Base-by-base conservation (phyloP, 2,797 vertebrate species). In the Discoglossus pictus region DNA sequence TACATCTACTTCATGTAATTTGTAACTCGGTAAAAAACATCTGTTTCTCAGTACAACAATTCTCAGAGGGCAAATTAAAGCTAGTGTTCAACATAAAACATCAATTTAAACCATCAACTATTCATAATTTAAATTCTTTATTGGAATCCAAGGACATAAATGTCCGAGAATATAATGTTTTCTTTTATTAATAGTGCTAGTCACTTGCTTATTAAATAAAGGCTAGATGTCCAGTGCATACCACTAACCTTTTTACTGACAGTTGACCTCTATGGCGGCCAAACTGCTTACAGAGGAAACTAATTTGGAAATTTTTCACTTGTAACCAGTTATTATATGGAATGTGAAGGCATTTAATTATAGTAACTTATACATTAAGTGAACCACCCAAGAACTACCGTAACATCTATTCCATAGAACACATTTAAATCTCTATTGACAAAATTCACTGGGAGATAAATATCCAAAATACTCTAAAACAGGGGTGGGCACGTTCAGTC, bases 21-120 rank as follows among this genome's bases (percentile, higher is more conserved):
- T 92, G 91, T 91, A 91, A 89, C 88, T 89, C 87, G 82, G 87
- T n/a, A 84, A 90, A 89, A 91, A 87, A 89, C 91, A 92, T 92
- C 91, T 92, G 92, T 91, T 92, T 91, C 88, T 90, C 80, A 70
- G 86, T 87, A 91, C 90, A 89, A 90, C 87, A 90, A 91, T 91
- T 85, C 89, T 91, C 90, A 87, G 88, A 91, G 91, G 90, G 86
- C 88, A 90, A 90, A 90, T 91, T 92, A 92, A 87, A 88, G 89
- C 89, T 82, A 89, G 88, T 85, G 84, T 88, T 92, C 91, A 90
- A 90, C 90, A 93, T 91, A 92, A 91, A 92, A 92, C 89, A 91
- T 92, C 91, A 90, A 92, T 92, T 92, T 91, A 90, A 91, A 89
- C 89, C 88, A 92, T 92, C 90, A 91, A 90, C 89, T 92, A 91